Percentiles rank a stretch among this genome's conserved stretches.
These are phyloP conservation scores for Percopsis omiscomaycus DNA, from an alignment of 2,797 vertebrate species.

Conservation along the genomic window DNA sequence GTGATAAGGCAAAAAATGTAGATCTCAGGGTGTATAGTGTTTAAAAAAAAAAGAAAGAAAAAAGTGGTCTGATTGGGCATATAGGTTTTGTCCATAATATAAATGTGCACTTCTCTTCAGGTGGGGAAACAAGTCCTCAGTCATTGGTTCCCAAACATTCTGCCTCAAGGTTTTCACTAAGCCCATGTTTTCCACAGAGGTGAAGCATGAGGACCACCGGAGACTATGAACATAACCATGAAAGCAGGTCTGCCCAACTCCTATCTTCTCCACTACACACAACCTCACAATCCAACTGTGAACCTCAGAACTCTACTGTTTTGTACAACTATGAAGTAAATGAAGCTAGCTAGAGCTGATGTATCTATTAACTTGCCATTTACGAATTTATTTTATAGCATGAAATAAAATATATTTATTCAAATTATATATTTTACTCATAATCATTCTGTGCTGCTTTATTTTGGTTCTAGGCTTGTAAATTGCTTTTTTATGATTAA, in stretches of 20 bases:
- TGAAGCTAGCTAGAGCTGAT: conserved; percentile 98
- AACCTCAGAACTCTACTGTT: conserved; percentile 99
- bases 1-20: conserved; percentile 68
- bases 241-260: conserved; percentile 54
- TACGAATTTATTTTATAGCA: conserved; percentile 99
- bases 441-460: conserved; percentile 94
- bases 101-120: conserved; percentile 81
- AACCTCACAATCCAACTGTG: conserved; percentile 92
- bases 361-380: conserved; percentile 96
- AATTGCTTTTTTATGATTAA: conserved; percentile 99
- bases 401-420: conserved; percentile 99
- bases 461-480: conserved; percentile 97
- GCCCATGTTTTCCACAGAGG: conserved; percentile 70
- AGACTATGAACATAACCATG: conserved; percentile 61
- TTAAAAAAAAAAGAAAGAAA: conserved; percentile 39
- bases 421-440: conserved; percentile 99
- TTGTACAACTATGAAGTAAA: conserved; percentile 95
- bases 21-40: conserved; percentile 82
- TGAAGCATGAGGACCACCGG: conserved; percentile 59
- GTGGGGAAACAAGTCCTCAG: conserved; percentile 76
- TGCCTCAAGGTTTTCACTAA: conserved; percentile 76
- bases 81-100: conserved; percentile 63
- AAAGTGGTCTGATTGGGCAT: conserved; percentile 74
- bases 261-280: conserved; percentile 78
- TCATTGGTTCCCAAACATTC: conserved; percentile 76